Evolutionary conservation across 2,797 vertebrate species (phyloP), one percentile per base, ranked within the genome.

Genomic region (Salarias fasciatus): DNA sequence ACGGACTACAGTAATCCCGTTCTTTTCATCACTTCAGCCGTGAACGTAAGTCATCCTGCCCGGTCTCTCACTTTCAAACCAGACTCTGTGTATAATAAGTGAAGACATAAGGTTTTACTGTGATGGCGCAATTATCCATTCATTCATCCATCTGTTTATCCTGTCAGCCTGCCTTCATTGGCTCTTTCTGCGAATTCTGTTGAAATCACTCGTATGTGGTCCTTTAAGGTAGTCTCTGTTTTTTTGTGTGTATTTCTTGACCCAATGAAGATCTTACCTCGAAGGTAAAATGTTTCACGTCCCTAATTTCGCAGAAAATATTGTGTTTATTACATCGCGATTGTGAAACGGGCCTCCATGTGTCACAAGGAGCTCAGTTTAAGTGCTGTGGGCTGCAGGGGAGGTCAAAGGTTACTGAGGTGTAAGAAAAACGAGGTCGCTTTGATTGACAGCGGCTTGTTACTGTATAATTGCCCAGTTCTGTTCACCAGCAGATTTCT

Each of bases 371-470:
- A 43, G 42, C 48, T 53, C 62, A 58, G 40, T 80, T 75, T 84
- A 62, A 63, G 51, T 53, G 58, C 50, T 63, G 49, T 51, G 11
- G 18, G 37, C 15, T 10, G 63, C 38, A 11, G n/a, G 3, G 5
- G 51, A 45, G 75, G 51, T 66, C 53, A 63, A 30, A 30, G 57
- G 60, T 77, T 63, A 50, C 31, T 36, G 50, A 75, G 61, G 76
- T 77, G 69, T 69, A 59, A 76, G 49, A 41, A 52, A 60, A 38
- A 47, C 18, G 13, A 52, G 43, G 33, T 33, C 33, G 48, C 41
- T 31, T 33, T 81, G 79, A 86, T 48, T 80, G 79, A 83, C 44
- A 1, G 68, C 62, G 60, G 51, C 75, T 72, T 77, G 49, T 77
- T 72, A 13, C 47, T 62, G 38, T 29, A 63, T 78, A 83, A 82